Percentiles rank a stretch among this genome's conserved stretches.
phyloP scores from a whole-genome alignment of 1,140 invertebrate genomes.

The Lucilia cuprina region DNA sequence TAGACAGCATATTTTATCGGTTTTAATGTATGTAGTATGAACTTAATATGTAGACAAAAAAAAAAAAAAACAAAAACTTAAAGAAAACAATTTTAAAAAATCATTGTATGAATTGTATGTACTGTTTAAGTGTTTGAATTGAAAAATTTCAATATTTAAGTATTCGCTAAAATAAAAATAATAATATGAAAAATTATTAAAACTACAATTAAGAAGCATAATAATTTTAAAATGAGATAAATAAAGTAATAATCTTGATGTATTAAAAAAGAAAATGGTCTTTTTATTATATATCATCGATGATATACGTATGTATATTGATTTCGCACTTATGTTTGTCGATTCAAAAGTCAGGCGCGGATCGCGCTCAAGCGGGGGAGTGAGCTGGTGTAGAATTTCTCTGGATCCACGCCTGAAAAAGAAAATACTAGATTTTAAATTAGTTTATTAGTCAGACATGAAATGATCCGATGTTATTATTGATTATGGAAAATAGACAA shows the following conservation, averaged over 20 bases:
- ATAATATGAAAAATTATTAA: neutral
- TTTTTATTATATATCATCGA: too few species aligned
- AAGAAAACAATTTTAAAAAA: neutral
- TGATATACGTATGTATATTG: too few species aligned
- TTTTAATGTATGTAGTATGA: neutral
- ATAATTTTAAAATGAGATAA: neutral
- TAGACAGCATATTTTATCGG: neutral
- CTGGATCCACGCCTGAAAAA: too few species aligned
- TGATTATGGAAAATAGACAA: too few species aligned
- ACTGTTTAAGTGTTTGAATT: conserved; percentile 4
- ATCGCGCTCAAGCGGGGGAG: too few species aligned
- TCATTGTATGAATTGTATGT: neutral
- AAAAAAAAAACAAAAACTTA: neutral
- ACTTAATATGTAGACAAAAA: neutral
- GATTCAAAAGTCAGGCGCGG: too few species aligned
- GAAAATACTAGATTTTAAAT: too few species aligned
- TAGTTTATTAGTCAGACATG: too few species aligned
- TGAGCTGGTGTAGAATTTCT: too few species aligned
- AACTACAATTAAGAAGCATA: neutral
- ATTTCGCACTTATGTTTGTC: too few species aligned
- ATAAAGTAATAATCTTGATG: conserved; percentile 6
- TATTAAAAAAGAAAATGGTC: neutral
- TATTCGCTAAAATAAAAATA: neutral
- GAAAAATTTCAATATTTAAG: neutral
- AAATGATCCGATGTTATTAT: too few species aligned